Conservation (phyloP, 2,797 vertebrate species). For the Pipistrellus pygmaeus region DNA sequence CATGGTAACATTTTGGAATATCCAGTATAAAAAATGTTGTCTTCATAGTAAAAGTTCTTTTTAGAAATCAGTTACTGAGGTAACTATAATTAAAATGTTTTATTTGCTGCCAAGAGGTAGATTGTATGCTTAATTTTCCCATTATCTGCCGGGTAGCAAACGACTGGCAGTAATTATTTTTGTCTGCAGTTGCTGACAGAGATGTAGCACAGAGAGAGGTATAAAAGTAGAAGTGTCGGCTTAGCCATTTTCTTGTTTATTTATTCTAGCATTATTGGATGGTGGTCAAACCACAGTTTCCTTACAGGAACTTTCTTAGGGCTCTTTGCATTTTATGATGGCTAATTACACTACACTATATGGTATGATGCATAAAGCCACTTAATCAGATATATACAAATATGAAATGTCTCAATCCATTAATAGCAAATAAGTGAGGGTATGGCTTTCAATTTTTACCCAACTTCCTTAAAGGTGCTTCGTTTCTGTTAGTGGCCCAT, state of each 20-base stretch:
- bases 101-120: neutral
- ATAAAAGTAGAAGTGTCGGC: neutral
- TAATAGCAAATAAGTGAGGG: neutral
- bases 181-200: slow-evolving; percentile 33
- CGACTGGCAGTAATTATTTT: neutral
- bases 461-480: neutral
- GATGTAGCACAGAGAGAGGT: neutral
- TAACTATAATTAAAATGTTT: slow-evolving; percentile 52
- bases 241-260: neutral
- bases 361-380: neutral
- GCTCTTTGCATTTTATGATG: slow-evolving; percentile 14
- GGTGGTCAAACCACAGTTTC: slow-evolving; percentile 28
- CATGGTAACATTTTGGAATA: slow-evolving; percentile 44
- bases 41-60: neutral
- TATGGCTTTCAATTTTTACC: neutral
- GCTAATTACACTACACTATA: neutral
- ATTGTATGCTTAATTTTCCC: slow-evolving; percentile 11
- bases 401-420: neutral
- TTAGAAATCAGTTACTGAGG: slow-evolving; percentile 23
- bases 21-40: slow-evolving; percentile 25
- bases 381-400: neutral
- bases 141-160: neutral
- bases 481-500: neutral
- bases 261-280: neutral
- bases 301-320: slow-evolving; percentile 27